Evolutionary conservation across 1,140 invertebrate genomes (phyloP).

Genomic region (Zophobas morio): DNA sequence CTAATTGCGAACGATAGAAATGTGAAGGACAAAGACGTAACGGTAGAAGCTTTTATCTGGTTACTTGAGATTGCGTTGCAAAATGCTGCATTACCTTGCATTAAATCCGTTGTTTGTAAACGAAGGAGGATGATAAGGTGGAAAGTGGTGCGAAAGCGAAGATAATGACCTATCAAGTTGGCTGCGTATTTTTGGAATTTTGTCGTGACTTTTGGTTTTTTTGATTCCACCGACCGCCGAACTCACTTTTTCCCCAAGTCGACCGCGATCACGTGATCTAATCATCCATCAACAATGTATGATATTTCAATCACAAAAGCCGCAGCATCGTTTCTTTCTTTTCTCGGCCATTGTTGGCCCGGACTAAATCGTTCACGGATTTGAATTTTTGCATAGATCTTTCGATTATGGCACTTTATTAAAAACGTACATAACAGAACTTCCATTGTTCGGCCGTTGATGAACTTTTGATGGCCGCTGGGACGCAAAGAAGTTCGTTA

Average conservation of each 20-base stretch:
- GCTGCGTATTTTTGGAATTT: background rate
- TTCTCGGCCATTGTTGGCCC: background rate
- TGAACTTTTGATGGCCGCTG: slow-evolving; percentile 19
- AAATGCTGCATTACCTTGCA: slow-evolving; percentile 17
- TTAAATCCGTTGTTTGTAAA: background rate
- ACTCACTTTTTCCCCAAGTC: background rate
- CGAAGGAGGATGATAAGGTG: background rate
- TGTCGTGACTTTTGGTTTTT: slow-evolving; percentile 14
- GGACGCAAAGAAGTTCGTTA: slow-evolving; percentile 22
- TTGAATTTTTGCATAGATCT: slow-evolving; percentile 15
- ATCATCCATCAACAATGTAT: slow-evolving; percentile 30
- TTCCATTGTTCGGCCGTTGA: slow-evolving; percentile 14
- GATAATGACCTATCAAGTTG: background rate
- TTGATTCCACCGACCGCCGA: background rate
- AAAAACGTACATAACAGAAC: too few relatives aligned
- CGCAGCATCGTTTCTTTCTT: background rate
- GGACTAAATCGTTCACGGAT: slow-evolving; percentile 12
- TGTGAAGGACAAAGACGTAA: slow-evolving; percentile 38
- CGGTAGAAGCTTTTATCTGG: slow-evolving; percentile 29
- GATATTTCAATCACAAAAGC: slow-evolving; percentile 19
- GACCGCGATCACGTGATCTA: slow-evolving; percentile 24
- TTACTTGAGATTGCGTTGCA: slow-evolving; percentile 7
- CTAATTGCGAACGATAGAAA: slow-evolving; percentile 10
- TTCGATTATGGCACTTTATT: background rate
- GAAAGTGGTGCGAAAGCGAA: background rate